Evolutionary conservation across 2,888 invertebrate species (phyloP).

Genomic region (Diarsia rubi): DNA sequence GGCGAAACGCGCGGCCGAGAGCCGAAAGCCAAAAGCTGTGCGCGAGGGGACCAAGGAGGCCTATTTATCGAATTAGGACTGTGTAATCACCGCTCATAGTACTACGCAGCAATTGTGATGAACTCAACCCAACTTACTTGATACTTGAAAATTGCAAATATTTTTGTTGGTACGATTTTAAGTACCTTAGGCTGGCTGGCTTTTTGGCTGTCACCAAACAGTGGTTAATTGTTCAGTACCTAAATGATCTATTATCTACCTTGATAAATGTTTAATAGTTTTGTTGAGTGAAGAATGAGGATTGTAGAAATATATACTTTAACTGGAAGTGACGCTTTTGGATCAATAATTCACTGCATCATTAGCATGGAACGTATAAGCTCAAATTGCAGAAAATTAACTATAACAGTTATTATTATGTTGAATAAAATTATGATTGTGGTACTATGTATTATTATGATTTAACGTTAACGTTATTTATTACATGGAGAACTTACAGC

Average conservation of each 20-base stretch:
- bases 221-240: not conserved
- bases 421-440: too few species aligned
- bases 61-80: slow-evolving; percentile 87
- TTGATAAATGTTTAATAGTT: not conserved
- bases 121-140: slow-evolving; percentile 59
- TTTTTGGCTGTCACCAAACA: not conserved
- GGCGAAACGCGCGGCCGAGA: slow-evolving; percentile 59
- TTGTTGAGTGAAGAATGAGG: not conserved
- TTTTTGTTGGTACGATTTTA: not conserved
- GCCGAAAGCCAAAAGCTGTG: slow-evolving; percentile 56
- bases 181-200: not conserved
- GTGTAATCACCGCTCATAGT: slow-evolving; percentile 84
- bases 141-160: slow-evolving; percentile 59
- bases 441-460: not conserved
- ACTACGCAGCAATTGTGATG: slow-evolving; percentile 73
- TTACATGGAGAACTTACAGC: too few species aligned
- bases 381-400: not conserved
- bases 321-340: not conserved
- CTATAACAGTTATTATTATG: not conserved
- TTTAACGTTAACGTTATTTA: not conserved
- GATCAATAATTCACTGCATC: not conserved
- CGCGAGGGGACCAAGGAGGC: slow-evolving; percentile 68
- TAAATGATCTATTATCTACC: not conserved
- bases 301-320: not conserved
- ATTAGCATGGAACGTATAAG: not conserved